Conservation (phyloP, 2,797 vertebrate species). For the Tadarida brasiliensis region DNA sequence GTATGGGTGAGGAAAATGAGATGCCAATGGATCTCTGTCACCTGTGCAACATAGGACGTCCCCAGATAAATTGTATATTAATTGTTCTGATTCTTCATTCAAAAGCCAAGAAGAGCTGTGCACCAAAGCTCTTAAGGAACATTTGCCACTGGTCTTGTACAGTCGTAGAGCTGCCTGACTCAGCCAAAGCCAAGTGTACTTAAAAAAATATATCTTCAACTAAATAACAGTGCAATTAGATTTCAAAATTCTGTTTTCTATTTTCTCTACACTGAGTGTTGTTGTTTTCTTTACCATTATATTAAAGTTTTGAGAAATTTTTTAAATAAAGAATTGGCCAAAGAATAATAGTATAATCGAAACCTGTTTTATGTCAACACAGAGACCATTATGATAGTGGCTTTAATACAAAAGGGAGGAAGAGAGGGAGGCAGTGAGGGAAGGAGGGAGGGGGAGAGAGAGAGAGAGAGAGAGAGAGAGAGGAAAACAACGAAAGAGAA, state of each 20-base stretch:
- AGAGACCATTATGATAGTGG: background rate
- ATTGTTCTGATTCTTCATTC: constrained; percentile 17
- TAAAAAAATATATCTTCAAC: background rate
- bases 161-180: background rate
- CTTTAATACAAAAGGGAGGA: background rate
- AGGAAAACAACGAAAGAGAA: background rate
- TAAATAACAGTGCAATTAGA: background rate
- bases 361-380: background rate
- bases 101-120: constrained; percentile 1
- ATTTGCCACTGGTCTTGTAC: background rate
- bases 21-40: constrained; percentile 45
- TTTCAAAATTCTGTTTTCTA: background rate
- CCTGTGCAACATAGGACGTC: background rate
- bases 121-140: background rate
- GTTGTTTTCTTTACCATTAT: background rate
- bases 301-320: background rate
- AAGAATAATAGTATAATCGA: constrained; percentile 15
- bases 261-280: background rate
- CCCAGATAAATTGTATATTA: constrained; percentile 5
- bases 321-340: background rate
- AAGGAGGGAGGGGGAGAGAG: rapidly evolving
- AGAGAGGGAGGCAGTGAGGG: rapidly evolving
- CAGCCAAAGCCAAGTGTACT: background rate
- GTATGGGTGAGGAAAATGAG: constrained; percentile 24
- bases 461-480: too few relatives aligned